Base-by-base conservation (phyloP, 2,888 invertebrate species). In the Anthophora plumipes region DNA sequence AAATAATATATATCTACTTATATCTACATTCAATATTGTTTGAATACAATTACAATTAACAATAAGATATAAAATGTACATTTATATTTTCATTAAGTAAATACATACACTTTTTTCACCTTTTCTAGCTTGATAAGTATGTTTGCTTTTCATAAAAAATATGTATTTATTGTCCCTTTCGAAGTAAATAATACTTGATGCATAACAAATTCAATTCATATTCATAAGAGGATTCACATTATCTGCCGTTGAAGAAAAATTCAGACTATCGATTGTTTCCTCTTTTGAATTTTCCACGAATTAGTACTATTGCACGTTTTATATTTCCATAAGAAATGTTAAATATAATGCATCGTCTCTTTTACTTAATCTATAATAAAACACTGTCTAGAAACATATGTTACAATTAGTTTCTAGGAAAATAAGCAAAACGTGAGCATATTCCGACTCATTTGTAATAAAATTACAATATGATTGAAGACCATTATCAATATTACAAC, bases 11-110 rank as follows among this genome's bases (percentile, higher is more conserved):
- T 81, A 61, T 76, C 46, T 57, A 74, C 39, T 43, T 81, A 77
- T 46, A 74, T 64, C 43, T 77, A 77, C 70, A 54, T 55, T 60
- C 52, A 60, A 61, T 67, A 61, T 60, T 73, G 82, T 50, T 63
- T 55, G 41, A 72, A 74, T 80, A 69, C 79, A 87, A 78, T 84
- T 80, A 85, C 70, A 83, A 59, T 81, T 80, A 84, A 89, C 69
- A 85, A 80, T 75, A 80, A 72, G 75, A 87, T 83, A 84, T 77
- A 67, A 89, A 86, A 89, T 89, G 80, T 89, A 90, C 86, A 90
- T 76, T 31, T 31, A 31, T 31, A 31, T 31, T 31, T 83, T 75
- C 73, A 48, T 88, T 86, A 88, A 89, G 85, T 89, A 86, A 82
- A 83, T 67, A 61, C 83, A 83, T 85, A 77, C 84, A 84, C 81